A percentile compares a stretch with the other conserved stretches of the same genome.
Conservation (phyloP, 1,140 invertebrate species). For the Agraylea sexmaculata region DNA sequence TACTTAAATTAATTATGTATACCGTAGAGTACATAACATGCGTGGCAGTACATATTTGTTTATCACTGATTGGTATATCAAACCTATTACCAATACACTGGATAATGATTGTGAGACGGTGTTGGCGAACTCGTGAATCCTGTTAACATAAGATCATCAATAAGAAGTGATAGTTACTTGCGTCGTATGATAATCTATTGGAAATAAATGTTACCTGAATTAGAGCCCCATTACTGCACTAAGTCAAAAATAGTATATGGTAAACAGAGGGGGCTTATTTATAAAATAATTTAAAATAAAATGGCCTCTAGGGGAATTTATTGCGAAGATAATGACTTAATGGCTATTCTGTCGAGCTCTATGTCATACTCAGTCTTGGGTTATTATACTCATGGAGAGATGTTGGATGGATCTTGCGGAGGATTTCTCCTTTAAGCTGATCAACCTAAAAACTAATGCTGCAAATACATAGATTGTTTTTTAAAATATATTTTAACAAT, state of each 20-base stretch:
- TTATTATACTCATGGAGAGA: constrained; percentile 34
- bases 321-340: constrained; percentile 8
- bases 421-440: constrained; percentile 29
- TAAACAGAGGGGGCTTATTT: constrained; percentile 43
- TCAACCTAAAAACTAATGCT: constrained; percentile 36
- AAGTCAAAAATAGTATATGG: constrained; percentile 29
- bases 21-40: constrained; percentile 23
- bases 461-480: constrained; percentile 15
- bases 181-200: background rate
- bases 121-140: constrained; percentile 21
- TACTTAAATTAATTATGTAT: constrained; percentile 11
- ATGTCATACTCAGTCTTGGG: constrained; percentile 32
- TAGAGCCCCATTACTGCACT: constrained; percentile 37
- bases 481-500: too few species aligned
- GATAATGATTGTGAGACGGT: constrained; percentile 32
- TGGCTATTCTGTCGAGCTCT: constrained; percentile 4
- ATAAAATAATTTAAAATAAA: too few species aligned
- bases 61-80: constrained; percentile 27
- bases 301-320: constrained; percentile 5
- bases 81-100: constrained; percentile 27
- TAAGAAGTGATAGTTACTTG: background rate
- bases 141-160: constrained; percentile 14
- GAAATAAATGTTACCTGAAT: constrained; percentile 19
- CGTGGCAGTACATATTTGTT: constrained; percentile 41
- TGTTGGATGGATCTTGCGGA: constrained; percentile 29